Evolutionary conservation across 1,140 invertebrate genomes (phyloP), one percentile per base, ranked within the genome.

Genomic region (Drosophila fuyamai): DNA sequence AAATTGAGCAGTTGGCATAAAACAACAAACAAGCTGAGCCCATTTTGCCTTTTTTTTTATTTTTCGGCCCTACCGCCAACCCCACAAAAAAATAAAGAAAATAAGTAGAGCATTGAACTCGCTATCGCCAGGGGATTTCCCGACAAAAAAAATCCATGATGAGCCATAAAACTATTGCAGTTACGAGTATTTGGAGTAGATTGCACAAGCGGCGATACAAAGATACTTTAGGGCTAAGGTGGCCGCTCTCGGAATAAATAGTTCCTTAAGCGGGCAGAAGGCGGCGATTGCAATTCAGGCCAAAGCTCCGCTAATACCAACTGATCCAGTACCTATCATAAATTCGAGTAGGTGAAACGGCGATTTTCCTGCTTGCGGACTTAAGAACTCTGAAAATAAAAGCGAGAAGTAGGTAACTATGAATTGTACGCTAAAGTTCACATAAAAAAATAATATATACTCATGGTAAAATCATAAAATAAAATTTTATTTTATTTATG

Each of bases 151-250:
- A 16, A 48, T n/a, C 32, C 41, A 50, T 66, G 74, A 86, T 81
- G 79, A 75, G 74, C 68, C 74, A 82, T 85, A 86, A 81, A 82
- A 74, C 79, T 70, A 63, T 86, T 86, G 79, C 76, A 66, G 78
- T 65, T 74, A 32, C 29, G 29, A 8, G 29, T 32, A 86, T 68
- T 74, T 78, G 53, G 56, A 63, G 59, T 51, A 61, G 72, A 70
- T 83, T 72, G 62, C 54, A 54, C 47, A 46, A 56, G 5, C 46
- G n/a, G 46, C 38, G n/a, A 59, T 38, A 70, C 54, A 40, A 16
- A 53, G 66, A 60, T 72, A 59, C 67, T 60, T 72, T 41, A 32
- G 62, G 55, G 27, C 44, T 63, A 55, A 70, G 18, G 9, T 18
- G 40, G 27, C 27, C 16, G 40, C 10, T 12, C 14, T 12, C 6